These are phyloP conservation scores for Gryllus bimaculatus DNA, from an alignment of 1,140 invertebrate genomes.

Conservation along the genomic window DNA sequence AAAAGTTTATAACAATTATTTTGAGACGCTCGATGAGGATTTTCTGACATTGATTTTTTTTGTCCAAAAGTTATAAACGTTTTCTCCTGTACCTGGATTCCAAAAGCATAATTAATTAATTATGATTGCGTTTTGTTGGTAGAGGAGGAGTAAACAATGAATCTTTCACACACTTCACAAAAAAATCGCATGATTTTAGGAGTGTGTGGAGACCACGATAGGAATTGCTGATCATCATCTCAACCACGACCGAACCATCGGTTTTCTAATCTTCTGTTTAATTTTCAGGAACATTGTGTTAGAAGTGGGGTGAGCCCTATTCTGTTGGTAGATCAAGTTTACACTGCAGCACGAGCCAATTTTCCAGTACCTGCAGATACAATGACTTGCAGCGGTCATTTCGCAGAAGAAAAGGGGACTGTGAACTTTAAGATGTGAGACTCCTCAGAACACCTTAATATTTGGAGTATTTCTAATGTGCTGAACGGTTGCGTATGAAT, in stretches of 20 bases:
- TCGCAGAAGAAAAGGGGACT: neutral
- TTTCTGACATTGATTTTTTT: no score
- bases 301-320: constrained; percentile 17
- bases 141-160: constrained; percentile 11
- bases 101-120: no score
- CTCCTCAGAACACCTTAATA: neutral
- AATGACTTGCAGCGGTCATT: neutral
- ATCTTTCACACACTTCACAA: constrained; percentile 18
- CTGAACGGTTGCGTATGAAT: neutral
- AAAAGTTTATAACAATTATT: no score
- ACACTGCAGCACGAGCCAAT: constrained; percentile 16
- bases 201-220: constrained; percentile 9
- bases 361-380: constrained; percentile 11
- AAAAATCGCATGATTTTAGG: constrained; percentile 15
- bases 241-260: constrained; percentile 11
- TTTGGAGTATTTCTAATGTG: neutral
- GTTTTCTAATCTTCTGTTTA: constrained; percentile 17
- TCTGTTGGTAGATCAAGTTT: constrained; percentile 14
- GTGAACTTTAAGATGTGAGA: neutral
- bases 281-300: constrained; percentile 10
- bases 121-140: neutral
- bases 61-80: no score
- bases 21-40: no score
- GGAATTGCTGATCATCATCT: constrained; percentile 15
- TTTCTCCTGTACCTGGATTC: no score